Base-by-base conservation (phyloP, 2,113 vertebrate species). In the Mesoclemmys tuberculata region DNA sequence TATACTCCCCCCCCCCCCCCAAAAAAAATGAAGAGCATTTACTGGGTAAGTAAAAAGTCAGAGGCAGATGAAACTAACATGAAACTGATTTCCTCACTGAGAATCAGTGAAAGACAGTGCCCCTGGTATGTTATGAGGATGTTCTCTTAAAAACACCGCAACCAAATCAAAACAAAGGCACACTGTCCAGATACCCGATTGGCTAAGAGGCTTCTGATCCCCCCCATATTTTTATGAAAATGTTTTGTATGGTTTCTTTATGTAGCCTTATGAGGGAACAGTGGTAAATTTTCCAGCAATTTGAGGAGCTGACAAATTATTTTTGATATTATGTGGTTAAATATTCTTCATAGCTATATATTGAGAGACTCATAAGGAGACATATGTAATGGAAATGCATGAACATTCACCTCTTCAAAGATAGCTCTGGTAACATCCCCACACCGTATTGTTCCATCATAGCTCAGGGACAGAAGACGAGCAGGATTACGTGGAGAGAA, bases 381-480 rank as follows among this genome's bases (percentile, higher is more conserved):
- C 44, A 38, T 87, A 82, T 38, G 49, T 77, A 14, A 31, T 4
- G 1, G 13, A 85, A 95, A 51, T 49, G 93, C 4, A 68, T 35
- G 55, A 87, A 93, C 31, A 82, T 94, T 98, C 93, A 99, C 99
- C 96, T 99, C 99, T 21, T 99, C 98, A 74, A 99, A 99, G 80
- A 98, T 44, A 0, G 98, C 97, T 52, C 94, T 98, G 49, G 98
- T 98, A 26, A 99, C 95, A 14, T 99, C 99, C 1, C 98, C 99
- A 31, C 98, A 98, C 55, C 99, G 98, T 49, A 99, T 49, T 0
- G 96, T 97, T 8, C 99, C 98, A 27, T 99, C 99, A 0, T 96
- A 96, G 97, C 99, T 99, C n/a, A 99, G 96, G 26, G 99, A 99
- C 90, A 99, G 95, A 87, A 99, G 75, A 14, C 99, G 98, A 12